Percentiles rank a stretch among this genome's conserved stretches.
phyloP scores from a whole-genome alignment of 1,140 invertebrate genomes.

The Xylocopa sonorina region DNA sequence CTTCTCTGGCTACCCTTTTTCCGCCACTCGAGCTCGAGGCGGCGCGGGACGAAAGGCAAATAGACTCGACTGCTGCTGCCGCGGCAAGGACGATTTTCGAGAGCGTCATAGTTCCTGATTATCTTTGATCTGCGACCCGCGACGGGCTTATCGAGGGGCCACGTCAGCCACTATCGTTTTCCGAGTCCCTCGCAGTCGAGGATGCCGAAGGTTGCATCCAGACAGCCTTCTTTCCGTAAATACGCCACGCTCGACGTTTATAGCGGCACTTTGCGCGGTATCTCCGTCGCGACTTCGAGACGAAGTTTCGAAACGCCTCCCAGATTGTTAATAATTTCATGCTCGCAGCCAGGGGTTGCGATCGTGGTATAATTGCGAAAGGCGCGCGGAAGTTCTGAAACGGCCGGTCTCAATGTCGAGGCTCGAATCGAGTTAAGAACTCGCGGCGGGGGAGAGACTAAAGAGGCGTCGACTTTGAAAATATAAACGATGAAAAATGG shows the following conservation, averaged over 20 bases:
- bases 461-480: neutral
- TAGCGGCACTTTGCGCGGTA: too few species aligned
- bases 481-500: constrained; percentile 13
- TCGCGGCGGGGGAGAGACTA: neutral
- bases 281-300: too few species aligned
- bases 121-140: constrained; percentile 72
- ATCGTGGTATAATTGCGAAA: neutral
- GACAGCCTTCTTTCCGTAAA: too few species aligned
- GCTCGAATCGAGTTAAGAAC: neutral
- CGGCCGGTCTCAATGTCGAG: neutral
- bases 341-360: too few species aligned
- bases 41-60: constrained; percentile 68
- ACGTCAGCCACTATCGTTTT: constrained; percentile 51
- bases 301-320: too few species aligned
- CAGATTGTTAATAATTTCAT: too few species aligned
- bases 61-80: constrained; percentile 63
- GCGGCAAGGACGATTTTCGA: constrained; percentile 55
- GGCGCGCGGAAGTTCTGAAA: neutral
- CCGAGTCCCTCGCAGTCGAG: constrained; percentile 5
- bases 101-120: constrained; percentile 71
- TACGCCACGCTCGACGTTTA: too few species aligned
- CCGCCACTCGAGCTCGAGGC: constrained; percentile 17
- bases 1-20: constrained; percentile 4
- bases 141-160: constrained; percentile 36
- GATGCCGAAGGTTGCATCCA: too few species aligned